phyloP scores from a whole-genome alignment of 2,113 vertebrate genomes.

The Malurus elegans region DNA sequence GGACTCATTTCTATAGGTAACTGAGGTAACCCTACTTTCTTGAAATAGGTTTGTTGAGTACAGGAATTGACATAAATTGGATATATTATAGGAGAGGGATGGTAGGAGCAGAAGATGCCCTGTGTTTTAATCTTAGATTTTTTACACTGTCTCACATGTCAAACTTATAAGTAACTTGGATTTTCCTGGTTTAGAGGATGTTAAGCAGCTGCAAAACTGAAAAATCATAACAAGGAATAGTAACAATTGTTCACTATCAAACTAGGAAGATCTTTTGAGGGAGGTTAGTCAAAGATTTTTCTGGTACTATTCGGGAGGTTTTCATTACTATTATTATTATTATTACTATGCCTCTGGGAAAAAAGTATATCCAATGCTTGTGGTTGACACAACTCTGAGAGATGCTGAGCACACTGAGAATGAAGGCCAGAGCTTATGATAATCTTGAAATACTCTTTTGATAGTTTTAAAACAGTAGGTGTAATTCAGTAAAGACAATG shows the following conservation, averaged over 20 bases:
- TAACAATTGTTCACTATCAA: neutral
- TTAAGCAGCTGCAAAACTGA: neutral
- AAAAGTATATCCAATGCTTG: neutral
- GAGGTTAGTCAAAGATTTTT: neutral
- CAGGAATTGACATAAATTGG: neutral
- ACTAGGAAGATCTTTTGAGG: neutral
- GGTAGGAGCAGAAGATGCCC: neutral
- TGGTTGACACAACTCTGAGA: neutral
- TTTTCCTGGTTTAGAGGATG: neutral
- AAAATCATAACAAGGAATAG: neutral
- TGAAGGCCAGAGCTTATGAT: neutral
- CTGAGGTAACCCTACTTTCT: neutral
- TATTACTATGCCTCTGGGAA: neutral
- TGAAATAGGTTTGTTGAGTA: neutral
- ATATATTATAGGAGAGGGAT: neutral
- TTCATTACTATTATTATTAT: neutral
- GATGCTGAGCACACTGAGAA: neutral
- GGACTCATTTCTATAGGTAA: neutral
- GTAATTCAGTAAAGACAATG: neutral
- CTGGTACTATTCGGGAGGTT: neutral
- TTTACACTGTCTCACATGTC: neutral
- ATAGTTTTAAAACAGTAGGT: neutral
- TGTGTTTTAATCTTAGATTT: neutral
- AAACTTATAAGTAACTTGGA: neutral
- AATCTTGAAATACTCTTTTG: neutral